Base-by-base conservation (phyloP, 2,113 vertebrate genomes). In the Onychorhynchus coronatus region DNA sequence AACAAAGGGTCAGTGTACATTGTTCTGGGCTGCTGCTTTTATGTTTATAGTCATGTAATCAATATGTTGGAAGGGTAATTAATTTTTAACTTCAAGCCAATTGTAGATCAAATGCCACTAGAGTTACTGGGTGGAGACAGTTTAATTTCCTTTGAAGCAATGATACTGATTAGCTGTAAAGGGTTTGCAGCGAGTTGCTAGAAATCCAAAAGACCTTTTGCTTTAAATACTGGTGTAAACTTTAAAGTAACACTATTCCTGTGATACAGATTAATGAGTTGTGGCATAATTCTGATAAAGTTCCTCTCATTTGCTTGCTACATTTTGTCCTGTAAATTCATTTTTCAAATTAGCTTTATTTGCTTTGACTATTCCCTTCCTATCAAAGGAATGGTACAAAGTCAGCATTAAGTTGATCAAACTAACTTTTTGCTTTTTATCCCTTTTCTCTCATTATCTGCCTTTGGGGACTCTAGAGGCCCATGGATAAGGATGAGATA, bases 41-140 rank as follows among this genome's bases (percentile, higher is more conserved):
- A 96, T 98, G 98, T 98, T 98, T 98, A 98, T 97, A 97, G 97
- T 96, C 97, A 81, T 98, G 97, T 97, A 98, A 98, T 98, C 98
- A 98, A 98, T 98, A 98, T 97, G 97, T 97, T 98, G 95, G 97
- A 91, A 97, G 97, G 98, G 97, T 98, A 98, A 98, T 98, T 98
- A 98, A 98, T 98, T 98, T 98, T 98, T 98, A 98, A 98, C 98
- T 98, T 97, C 97, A 96, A 88, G 95, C 97, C 97, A 93, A 73
- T 94, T 97, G 97, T 97, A 98, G 97, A 98, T 98, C 97, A 97
- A 98, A 97, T 98, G 97, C 97, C 96, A 92, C 81, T 86, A 78
- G 95, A 98, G 83, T 96, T 97, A 97, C 97, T 97, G 97, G 98
- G 97, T 89, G 92, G 93, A 97, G 96, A 95, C 91, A 85, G 95